Conservation (phyloP, 1,140 invertebrate species). For the Brachionus asplanchnoidis region DNA sequence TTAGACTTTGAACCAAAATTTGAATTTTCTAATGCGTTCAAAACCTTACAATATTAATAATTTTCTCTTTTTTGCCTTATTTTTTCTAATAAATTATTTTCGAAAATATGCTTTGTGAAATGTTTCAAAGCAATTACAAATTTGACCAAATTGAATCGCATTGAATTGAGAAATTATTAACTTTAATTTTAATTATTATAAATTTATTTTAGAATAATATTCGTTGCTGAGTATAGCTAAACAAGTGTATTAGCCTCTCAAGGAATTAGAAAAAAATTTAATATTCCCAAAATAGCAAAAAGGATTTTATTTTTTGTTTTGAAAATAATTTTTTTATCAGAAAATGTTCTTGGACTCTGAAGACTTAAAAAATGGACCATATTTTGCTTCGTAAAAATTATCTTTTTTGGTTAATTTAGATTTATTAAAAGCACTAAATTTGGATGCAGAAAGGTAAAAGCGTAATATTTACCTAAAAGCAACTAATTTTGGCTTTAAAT, state of each 20-base stretch:
- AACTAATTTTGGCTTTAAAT: no score
- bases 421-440: no score
- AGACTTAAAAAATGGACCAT: no score
- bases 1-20: conserved; percentile 32
- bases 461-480: no score
- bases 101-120: background rate
- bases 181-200: background rate
- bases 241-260: background rate
- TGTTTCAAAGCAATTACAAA: background rate
- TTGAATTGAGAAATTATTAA: background rate
- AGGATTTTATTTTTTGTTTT: background rate
- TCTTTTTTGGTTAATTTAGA: no score
- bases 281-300: background rate
- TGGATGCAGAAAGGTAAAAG: no score
- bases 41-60: conserved; percentile 19
- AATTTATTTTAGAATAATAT: background rate
- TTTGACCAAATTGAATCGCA: background rate
- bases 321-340: no score
- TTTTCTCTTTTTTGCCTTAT: background rate
- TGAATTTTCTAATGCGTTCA: background rate
- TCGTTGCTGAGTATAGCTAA: background rate
- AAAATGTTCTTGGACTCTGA: no score
- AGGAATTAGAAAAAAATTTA: background rate
- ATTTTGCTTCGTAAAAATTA: no score
- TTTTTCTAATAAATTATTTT: background rate